Evolutionary conservation across 2,888 invertebrate species (phyloP).

Genomic region (Maniola hyperantus): DNA sequence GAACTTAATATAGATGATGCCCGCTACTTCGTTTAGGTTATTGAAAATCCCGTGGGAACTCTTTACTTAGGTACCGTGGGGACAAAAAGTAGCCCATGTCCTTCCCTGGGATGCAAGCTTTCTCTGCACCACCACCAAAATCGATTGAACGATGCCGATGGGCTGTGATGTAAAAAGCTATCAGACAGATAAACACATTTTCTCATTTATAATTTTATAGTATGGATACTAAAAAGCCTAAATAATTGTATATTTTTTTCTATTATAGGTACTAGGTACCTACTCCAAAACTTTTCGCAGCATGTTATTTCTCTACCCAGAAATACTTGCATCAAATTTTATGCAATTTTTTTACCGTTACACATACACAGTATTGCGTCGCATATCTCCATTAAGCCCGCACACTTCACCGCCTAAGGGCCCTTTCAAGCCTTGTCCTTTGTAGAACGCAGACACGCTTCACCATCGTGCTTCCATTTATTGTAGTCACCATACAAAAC

Average conservation of each 20-base stretch:
- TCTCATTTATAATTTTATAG: too few species aligned
- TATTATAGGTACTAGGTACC: background rate
- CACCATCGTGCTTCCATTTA: slow-evolving; percentile 41
- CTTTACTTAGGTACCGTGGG: too few species aligned
- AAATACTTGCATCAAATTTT: slow-evolving; percentile 21
- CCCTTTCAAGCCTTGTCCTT: slow-evolving; percentile 43
- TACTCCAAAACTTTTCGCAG: background rate
- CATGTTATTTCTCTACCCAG: background rate
- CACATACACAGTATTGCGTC: slow-evolving; percentile 37
- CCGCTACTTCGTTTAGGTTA: too few species aligned
- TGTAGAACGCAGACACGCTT: slow-evolving; percentile 42
- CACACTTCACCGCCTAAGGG: slow-evolving; percentile 43
- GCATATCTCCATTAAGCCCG: slow-evolving; percentile 44
- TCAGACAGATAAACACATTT: too few species aligned
- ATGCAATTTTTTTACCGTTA: slow-evolving; percentile 25
- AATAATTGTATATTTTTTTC: background rate
- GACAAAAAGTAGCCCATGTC: too few species aligned
- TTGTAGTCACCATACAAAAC: slow-evolving; percentile 41
- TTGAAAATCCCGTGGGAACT: too few species aligned
- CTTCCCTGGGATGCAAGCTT: too few species aligned
- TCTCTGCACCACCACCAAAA: too few species aligned
- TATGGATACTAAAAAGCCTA: background rate
- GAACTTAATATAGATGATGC: too few species aligned
- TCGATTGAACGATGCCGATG: too few species aligned
- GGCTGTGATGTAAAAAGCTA: too few species aligned